phyloP scores from a whole-genome alignment of 2,797 vertebrate genomes.

The Syngnathus rostellatus region DNA sequence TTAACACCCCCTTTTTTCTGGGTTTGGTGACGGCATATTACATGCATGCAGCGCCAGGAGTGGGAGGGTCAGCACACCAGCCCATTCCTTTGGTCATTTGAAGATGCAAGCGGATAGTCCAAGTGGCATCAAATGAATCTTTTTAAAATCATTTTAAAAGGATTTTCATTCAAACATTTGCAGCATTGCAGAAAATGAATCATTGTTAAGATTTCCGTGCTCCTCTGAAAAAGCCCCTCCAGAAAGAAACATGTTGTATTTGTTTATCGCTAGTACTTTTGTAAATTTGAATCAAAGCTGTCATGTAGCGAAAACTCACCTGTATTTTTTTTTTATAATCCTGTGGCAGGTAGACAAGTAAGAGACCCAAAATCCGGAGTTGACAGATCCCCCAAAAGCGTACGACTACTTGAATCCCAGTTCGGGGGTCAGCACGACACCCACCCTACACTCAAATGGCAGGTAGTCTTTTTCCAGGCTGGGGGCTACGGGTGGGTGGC shows the following conservation, averaged over 20 bases:
- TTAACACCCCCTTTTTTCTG: constrained; percentile 32
- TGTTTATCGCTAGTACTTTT: background rate
- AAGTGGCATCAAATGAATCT: constrained; percentile 11
- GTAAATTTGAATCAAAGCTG: constrained; percentile 7
- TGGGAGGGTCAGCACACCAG: constrained; percentile 61
- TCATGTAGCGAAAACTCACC: constrained; percentile 60
- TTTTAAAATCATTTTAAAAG: constrained; percentile 6
- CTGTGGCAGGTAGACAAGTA: constrained; percentile 45
- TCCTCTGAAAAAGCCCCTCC: background rate
- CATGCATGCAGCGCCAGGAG: constrained; percentile 48
- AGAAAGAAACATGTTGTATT: background rate
- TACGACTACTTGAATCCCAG: constrained; percentile 55
- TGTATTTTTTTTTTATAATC: constrained; percentile 26
- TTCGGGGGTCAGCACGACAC: constrained; percentile 66
- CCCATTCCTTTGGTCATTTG: constrained; percentile 35
- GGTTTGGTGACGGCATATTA: constrained; percentile 60
- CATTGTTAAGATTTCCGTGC: background rate
- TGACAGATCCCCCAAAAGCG: constrained; percentile 66
- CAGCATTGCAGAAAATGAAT: background rate
- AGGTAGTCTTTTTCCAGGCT: constrained; percentile 53
- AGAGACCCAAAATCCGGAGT: constrained; percentile 50
- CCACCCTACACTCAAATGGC: constrained; percentile 57
- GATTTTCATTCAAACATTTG: constrained; percentile 10
- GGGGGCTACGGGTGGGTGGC: constrained; percentile 37
- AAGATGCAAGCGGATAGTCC: constrained; percentile 26